A percentile compares a stretch with the other conserved stretches of the same genome.
Evolutionary conservation across 2,113 vertebrate species (phyloP).

Genomic region (Nyctibius bracteatus): DNA sequence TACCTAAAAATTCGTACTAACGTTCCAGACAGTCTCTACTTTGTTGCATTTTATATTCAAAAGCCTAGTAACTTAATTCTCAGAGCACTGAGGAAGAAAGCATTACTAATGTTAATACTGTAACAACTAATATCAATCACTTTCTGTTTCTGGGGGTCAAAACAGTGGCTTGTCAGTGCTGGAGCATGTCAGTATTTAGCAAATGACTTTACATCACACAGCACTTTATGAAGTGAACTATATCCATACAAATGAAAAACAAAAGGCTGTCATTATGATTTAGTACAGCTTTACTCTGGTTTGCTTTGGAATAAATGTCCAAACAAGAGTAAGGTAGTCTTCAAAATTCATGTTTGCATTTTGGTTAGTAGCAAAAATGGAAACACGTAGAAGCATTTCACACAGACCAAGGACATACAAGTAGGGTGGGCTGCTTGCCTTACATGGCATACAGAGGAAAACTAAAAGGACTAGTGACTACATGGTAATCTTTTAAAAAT

Average conservation of each 20-base stretch:
- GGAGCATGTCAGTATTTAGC: background rate
- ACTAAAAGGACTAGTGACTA: background rate
- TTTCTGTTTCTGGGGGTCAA: background rate
- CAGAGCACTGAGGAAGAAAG: background rate
- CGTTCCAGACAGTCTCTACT: background rate
- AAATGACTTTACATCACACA: background rate
- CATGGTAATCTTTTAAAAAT: background rate
- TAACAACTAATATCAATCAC: background rate
- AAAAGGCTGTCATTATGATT: background rate
- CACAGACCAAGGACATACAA: background rate
- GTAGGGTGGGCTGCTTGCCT: background rate
- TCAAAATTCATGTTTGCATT: background rate
- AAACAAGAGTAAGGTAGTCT: background rate
- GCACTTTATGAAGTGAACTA: background rate
- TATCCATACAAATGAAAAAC: background rate
- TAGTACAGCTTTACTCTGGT: background rate
- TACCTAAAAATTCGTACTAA: background rate
- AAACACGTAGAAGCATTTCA: background rate
- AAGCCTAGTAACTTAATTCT: background rate
- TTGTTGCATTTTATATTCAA: background rate
- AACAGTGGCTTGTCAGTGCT: background rate
- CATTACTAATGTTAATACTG: background rate
- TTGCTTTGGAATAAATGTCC: background rate
- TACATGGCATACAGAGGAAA: background rate
- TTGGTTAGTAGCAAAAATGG: background rate